phyloP scores from a whole-genome alignment of 2,113 vertebrate species.

The Nycticryphes semicollaris region DNA sequence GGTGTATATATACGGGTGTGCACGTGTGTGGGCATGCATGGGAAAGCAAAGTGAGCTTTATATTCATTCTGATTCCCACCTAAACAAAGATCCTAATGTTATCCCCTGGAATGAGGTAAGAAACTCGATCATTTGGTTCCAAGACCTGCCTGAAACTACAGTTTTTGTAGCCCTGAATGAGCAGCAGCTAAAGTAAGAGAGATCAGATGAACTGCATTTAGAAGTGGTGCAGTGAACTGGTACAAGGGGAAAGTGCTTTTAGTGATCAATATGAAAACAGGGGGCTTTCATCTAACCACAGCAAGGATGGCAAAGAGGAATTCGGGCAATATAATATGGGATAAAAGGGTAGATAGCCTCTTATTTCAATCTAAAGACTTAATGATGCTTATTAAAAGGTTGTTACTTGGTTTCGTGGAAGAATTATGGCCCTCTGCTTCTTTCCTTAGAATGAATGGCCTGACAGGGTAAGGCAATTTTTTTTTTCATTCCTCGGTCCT shows the following conservation, averaged over 20 bases:
- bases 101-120: slow-evolving; percentile 54
- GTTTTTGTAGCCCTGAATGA: slow-evolving; percentile 45
- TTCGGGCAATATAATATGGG: slow-evolving; percentile 57
- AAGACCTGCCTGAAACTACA: slow-evolving; percentile 27
- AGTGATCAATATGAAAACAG: slow-evolving; percentile 59
- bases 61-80: slow-evolving; percentile 42
- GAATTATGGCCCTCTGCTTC: slow-evolving; percentile 24
- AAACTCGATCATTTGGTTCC: slow-evolving; percentile 48
- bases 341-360: slow-evolving; percentile 60
- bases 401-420: slow-evolving; percentile 54
- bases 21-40: slow-evolving; percentile 45
- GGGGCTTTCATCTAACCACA: slow-evolving; percentile 58
- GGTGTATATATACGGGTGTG: neutral
- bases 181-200: neutral
- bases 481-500: neutral
- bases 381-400: slow-evolving; percentile 74
- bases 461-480: neutral
- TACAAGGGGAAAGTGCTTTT: slow-evolving; percentile 41
- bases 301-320: slow-evolving; percentile 29
- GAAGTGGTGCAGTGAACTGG: slow-evolving; percentile 28
- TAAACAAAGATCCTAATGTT: slow-evolving; percentile 77
- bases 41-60: slow-evolving; percentile 30
- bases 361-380: slow-evolving; percentile 60
- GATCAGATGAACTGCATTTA: slow-evolving; percentile 65
- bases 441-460: slow-evolving; percentile 1